phyloP scores from a whole-genome alignment of 1,140 invertebrate genomes.

The Lasioglossum baleicum region DNA sequence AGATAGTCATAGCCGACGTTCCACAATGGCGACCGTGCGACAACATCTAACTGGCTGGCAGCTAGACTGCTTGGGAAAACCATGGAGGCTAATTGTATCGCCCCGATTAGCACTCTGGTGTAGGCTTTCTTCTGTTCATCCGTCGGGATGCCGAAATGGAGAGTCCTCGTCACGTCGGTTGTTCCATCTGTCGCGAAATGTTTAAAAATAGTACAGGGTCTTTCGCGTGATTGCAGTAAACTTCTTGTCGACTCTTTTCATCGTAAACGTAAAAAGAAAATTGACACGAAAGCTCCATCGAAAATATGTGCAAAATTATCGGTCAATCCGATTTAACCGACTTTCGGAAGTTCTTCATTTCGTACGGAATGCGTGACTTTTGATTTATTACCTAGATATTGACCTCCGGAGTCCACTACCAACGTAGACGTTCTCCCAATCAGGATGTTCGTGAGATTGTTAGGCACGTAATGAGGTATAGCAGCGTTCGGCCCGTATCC shows the following conservation, averaged over 20 bases:
- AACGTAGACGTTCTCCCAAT: constrained; percentile 86
- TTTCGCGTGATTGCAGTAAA: no score
- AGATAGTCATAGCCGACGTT: constrained; percentile 89
- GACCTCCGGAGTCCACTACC: constrained; percentile 87
- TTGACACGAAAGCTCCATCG: no score
- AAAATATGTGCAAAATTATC: no score
- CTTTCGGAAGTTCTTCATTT: no score
- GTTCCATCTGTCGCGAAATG: constrained; percentile 87
- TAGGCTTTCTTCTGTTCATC: constrained; percentile 89
- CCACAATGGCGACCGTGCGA: constrained; percentile 91
- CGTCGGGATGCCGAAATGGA: constrained; percentile 92
- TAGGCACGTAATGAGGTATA: constrained; percentile 93
- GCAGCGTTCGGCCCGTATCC: constrained; percentile 94
- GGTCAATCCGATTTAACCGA: no score
- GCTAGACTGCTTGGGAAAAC: constrained; percentile 85
- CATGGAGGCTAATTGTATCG: constrained; percentile 86
- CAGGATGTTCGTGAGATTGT: constrained; percentile 85
- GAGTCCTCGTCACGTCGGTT: constrained; percentile 94
- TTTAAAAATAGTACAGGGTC: no score
- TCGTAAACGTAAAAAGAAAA: no score
- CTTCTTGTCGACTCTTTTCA: no score
- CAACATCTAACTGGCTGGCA: constrained; percentile 85
- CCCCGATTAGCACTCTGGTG: constrained; percentile 93
- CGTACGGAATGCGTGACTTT: no score
- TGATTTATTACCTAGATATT: constrained; percentile 82